Evolutionary conservation across 2,797 vertebrate species (phyloP).

Genomic region (Spondyliosoma cantharus): DNA sequence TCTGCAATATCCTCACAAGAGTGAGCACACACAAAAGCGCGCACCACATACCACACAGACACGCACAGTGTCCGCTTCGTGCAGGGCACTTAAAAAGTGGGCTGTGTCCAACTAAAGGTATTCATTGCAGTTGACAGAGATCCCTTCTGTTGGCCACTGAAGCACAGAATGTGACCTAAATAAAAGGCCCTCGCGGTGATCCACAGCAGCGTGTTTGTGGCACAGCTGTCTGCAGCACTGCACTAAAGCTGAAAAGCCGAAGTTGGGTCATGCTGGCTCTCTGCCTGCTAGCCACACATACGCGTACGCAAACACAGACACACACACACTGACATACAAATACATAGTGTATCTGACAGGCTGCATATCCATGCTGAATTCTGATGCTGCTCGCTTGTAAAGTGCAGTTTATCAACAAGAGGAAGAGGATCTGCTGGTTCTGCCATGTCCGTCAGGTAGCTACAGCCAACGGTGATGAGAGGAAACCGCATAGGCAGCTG

Average conservation of each 20-base stretch:
- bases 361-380: slow-evolving; percentile 56
- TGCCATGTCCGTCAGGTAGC: slow-evolving; percentile 52
- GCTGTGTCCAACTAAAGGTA: slow-evolving; percentile 73
- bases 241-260: slow-evolving; percentile 78
- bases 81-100: slow-evolving; percentile 66
- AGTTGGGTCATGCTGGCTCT: slow-evolving; percentile 73
- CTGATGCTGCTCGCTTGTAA: slow-evolving; percentile 49
- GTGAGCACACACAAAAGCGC: slow-evolving; percentile 35
- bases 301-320: slow-evolving; percentile 5
- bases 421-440: slow-evolving; percentile 52
- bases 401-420: slow-evolving; percentile 53
- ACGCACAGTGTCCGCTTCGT: slow-evolving; percentile 54
- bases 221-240: slow-evolving; percentile 79
- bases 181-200: slow-evolving; percentile 79
- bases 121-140: slow-evolving; percentile 78
- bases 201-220: slow-evolving; percentile 73
- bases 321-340: slow-evolving; percentile 45
- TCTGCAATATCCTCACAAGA: slow-evolving; percentile 26
- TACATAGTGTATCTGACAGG: slow-evolving; percentile 60
- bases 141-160: slow-evolving; percentile 76
- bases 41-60: slow-evolving; percentile 33
- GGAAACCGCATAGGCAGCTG: slow-evolving; percentile 51
- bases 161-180: slow-evolving; percentile 81
- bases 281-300: slow-evolving; percentile 65
- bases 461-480: slow-evolving; percentile 34